phyloP scores from a whole-genome alignment of 2,797 vertebrate genomes.

The Hephaestus fuliginosus region DNA sequence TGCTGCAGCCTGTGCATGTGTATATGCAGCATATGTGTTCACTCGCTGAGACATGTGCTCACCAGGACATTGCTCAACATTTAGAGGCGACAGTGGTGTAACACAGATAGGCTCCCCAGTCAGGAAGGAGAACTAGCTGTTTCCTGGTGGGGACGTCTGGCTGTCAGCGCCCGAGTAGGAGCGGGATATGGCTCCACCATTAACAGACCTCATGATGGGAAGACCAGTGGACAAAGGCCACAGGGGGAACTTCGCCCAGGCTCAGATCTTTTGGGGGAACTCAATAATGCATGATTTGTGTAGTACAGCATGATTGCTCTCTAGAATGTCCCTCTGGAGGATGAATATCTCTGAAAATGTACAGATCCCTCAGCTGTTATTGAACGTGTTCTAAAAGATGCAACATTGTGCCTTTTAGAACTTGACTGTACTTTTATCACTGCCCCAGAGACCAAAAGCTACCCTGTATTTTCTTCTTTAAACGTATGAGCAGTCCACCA shows the following conservation, averaged over 20 bases:
- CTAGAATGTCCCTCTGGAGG: constrained; percentile 49
- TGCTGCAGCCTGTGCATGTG: constrained; percentile 43
- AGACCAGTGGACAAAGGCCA: constrained; percentile 64
- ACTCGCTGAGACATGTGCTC: constrained; percentile 64
- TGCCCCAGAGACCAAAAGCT: constrained; percentile 14
- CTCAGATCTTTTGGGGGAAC: constrained; percentile 61
- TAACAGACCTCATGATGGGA: constrained; percentile 69
- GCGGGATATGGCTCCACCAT: constrained; percentile 58
- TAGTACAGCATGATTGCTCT: constrained; percentile 50
- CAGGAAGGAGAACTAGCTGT: constrained; percentile 71
- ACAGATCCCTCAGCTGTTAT: constrained; percentile 51
- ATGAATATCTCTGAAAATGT: constrained; percentile 56
- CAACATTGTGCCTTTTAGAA: constrained; percentile 30
- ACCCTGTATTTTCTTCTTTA: not conserved
- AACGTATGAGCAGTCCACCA: not conserved
- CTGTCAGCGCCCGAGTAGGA: constrained; percentile 67
- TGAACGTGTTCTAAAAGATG: constrained; percentile 26
- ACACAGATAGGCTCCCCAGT: constrained; percentile 58
- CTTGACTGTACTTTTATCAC: constrained; percentile 32
- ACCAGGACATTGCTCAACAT: constrained; percentile 74
- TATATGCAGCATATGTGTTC: constrained; percentile 64
- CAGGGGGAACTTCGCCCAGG: constrained; percentile 45
- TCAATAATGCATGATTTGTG: constrained; percentile 73
- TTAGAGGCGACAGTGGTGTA: constrained; percentile 57
- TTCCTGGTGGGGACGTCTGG: constrained; percentile 67